These are phyloP conservation scores for Manacus vitellinus DNA, from an alignment of 2,113 vertebrate species.

Conservation along the genomic window DNA sequence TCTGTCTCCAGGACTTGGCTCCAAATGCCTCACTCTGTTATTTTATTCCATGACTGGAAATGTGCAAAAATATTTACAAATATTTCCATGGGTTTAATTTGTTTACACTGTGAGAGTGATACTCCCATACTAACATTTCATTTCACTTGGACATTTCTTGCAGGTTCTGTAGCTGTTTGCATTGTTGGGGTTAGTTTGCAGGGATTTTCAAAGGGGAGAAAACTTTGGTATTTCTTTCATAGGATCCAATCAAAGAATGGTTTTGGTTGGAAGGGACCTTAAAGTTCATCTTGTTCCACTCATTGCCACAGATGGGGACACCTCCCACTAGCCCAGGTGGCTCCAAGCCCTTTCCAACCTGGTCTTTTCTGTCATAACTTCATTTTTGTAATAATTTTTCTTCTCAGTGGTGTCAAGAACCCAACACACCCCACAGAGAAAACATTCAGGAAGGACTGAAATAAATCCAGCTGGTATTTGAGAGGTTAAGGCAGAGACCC, in stretches of 20 bases:
- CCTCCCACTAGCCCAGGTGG: too few species aligned
- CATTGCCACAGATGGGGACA: not conserved
- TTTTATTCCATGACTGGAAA: not conserved
- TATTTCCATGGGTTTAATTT: not conserved
- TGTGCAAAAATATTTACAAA: not conserved
- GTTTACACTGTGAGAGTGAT: not conserved
- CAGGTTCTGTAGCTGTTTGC: not conserved
- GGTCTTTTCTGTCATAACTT: not conserved
- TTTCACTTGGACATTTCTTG: not conserved
- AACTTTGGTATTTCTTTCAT: not conserved
- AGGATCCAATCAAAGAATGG: not conserved
- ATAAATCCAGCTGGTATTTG: not conserved
- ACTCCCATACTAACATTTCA: not conserved
- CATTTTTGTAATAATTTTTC: not conserved
- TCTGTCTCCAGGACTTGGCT: not conserved
- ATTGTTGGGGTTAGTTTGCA: not conserved
- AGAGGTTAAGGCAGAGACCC: not conserved
- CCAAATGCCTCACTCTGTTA: not conserved
- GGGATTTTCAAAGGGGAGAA: not conserved
- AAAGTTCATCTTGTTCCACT: not conserved
- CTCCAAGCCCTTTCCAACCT: not conserved
- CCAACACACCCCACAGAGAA: not conserved
- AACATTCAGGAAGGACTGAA: not conserved
- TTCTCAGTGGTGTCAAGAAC: not conserved
- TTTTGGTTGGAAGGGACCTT: not conserved